Evolutionary conservation across 2,888 invertebrate genomes (phyloP).

Genomic region (Harpagoxenus sublaevis): DNA sequence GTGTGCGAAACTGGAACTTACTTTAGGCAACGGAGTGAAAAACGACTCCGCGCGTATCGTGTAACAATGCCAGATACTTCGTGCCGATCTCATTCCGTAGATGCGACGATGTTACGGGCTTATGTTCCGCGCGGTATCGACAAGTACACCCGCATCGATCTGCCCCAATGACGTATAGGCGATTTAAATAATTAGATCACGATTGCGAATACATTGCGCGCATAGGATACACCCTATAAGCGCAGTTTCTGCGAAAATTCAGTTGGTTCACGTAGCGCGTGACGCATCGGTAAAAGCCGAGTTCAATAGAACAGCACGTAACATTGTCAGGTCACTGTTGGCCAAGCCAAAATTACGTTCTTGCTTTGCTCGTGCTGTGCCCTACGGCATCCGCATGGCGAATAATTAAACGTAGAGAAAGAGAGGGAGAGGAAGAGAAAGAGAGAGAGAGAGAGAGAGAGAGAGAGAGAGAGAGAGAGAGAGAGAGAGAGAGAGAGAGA

Average conservation of each 20-base stretch:
- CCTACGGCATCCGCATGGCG: conserved; percentile 34
- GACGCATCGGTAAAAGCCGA: conserved; percentile 26
- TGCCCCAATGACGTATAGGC: conserved; percentile 7
- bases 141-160: conserved; percentile 29
- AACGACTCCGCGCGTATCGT: background rate
- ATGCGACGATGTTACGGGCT: background rate
- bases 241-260: conserved; percentile 31
- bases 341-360: conserved; percentile 45
- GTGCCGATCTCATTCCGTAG: background rate
- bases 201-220: conserved; percentile 27
- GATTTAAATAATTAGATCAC: conserved; percentile 53
- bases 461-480: background rate
- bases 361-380: conserved; percentile 25
- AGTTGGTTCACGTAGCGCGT: conserved; percentile 33
- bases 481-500: background rate
- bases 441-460: background rate
- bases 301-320: conserved; percentile 39
- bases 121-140: background rate
- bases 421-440: background rate
- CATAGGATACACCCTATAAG: background rate
- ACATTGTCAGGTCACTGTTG: conserved; percentile 32
- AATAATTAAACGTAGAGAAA: conserved; percentile 42
- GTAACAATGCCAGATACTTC: background rate
- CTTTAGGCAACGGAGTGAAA: background rate
- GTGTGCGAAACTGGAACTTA: conserved; percentile 3